These are phyloP conservation scores for Bombus waltoni DNA, from an alignment of 1,140 invertebrate species.

Conservation along the genomic window DNA sequence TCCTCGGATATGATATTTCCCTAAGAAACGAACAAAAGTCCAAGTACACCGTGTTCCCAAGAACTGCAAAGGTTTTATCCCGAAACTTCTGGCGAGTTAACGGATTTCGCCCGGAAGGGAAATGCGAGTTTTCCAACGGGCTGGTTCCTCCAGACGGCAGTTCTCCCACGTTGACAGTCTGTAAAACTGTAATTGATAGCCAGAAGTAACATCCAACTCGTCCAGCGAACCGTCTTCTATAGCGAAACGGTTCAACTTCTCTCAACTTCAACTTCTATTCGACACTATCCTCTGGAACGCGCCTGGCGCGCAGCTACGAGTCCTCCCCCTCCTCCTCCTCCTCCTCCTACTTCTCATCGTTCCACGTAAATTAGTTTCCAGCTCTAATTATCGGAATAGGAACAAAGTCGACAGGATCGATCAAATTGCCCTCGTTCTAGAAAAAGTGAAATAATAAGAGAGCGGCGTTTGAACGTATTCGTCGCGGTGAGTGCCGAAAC, in stretches of 20 bases:
- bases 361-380: constrained; percentile 34
- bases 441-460: constrained; percentile 36
- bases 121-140: not conserved
- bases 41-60: not conserved
- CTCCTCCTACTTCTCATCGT: not conserved
- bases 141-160: not conserved
- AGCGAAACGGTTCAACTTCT: not conserved
- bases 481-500: not conserved
- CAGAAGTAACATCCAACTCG: not conserved
- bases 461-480: not conserved
- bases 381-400: constrained; percentile 16
- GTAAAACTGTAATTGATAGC: constrained; percentile 10
- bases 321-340: not conserved
- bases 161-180: not conserved
- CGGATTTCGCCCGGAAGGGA: not conserved
- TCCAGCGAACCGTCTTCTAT: not conserved
- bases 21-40: not conserved
- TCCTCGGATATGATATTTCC: not conserved
- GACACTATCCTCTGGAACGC: not conserved
- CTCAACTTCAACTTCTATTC: too few species aligned
- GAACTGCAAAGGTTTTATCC: not conserved
- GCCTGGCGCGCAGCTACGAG: too few species aligned
- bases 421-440: not conserved
- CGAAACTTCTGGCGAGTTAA: not conserved
- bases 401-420: constrained; percentile 10